phyloP scores from a whole-genome alignment of 37 sponge, comb jelly and placozoan species.

The Crambe crambe region DNA sequence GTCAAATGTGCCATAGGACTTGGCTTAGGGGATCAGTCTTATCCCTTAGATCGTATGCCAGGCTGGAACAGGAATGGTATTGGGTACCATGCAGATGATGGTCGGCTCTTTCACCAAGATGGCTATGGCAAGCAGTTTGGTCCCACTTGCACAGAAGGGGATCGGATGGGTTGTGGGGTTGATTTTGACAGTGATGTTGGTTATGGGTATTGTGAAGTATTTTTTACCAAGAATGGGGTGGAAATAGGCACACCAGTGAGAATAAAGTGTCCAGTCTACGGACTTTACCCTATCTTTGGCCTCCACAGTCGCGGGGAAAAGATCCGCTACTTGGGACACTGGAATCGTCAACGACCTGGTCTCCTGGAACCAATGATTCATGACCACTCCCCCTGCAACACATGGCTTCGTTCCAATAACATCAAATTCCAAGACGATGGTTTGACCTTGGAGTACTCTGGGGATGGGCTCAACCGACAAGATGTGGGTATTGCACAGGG shows the following conservation, averaged over 20 bases:
- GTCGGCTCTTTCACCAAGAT: conserved; percentile 57
- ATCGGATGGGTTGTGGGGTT: conserved; percentile 79
- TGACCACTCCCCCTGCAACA: conserved; percentile 34
- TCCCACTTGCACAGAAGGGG: conserved; percentile 67
- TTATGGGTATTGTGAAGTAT: conserved; percentile 57
- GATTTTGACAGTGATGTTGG: conserved; percentile 59
- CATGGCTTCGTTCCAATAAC: conserved; percentile 72
- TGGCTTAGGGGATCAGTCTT: conserved; percentile 52
- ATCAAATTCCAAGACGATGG: conserved; percentile 57
- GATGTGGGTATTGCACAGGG: conserved; percentile 77
- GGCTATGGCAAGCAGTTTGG: conserved; percentile 74
- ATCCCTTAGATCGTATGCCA: conserved; percentile 67
- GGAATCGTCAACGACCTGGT: conserved; percentile 16
- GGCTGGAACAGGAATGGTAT: conserved; percentile 76
- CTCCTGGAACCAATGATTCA: conserved; percentile 46
- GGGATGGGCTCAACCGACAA: conserved; percentile 44
- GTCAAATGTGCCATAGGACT: conserved; percentile 59
- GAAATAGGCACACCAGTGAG: conserved; percentile 48
- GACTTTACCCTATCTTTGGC: conserved; percentile 80
- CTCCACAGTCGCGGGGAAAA: conserved; percentile 79
- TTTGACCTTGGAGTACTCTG: conserved; percentile 60
- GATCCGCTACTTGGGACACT: conserved; percentile 76
- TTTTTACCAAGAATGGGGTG: conserved; percentile 88
- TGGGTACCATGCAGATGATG: conserved; percentile 88
- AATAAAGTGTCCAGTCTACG: conserved; percentile 66